These are phyloP conservation scores for Samia ricini DNA, from an alignment of 1,140 invertebrate genomes.

Conservation along the genomic window DNA sequence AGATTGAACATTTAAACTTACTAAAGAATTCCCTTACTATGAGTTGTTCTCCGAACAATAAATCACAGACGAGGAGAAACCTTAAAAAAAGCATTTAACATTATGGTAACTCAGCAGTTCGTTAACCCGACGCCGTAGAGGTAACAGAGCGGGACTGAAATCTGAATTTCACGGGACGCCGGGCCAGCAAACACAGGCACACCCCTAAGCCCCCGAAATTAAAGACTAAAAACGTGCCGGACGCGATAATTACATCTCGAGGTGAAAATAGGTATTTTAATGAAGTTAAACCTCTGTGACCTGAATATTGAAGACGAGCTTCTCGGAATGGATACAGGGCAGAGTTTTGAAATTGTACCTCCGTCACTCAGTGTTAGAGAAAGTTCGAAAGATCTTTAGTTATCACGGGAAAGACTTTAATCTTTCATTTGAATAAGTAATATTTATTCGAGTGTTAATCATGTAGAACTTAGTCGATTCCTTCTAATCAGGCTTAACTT, in stretches of 20 bases:
- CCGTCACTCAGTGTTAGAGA: neutral
- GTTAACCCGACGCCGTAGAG: slow-evolving; percentile 28
- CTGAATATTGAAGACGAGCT: neutral
- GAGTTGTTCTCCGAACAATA: neutral
- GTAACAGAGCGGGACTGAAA: slow-evolving; percentile 30
- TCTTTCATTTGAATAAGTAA: neutral
- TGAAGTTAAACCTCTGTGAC: neutral
- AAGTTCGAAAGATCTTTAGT: neutral
- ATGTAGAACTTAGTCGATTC: neutral
- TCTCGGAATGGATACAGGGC: no score
- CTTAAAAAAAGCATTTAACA: slow-evolving; percentile 21
- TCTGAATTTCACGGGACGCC: slow-evolving; percentile 36
- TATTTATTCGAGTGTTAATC: neutral
- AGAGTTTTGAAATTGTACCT: no score
- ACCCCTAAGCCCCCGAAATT: slow-evolving; percentile 23
- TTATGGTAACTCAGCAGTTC: slow-evolving; percentile 14
- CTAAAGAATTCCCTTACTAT: neutral
- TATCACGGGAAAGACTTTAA: neutral
- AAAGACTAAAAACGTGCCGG: slow-evolving; percentile 22
- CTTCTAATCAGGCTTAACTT: neutral
- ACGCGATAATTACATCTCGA: slow-evolving; percentile 12
- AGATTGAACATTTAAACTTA: neutral
- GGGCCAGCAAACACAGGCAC: slow-evolving; percentile 15
- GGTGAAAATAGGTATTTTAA: slow-evolving; percentile 10
- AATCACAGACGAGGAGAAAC: slow-evolving; percentile 1